Conservation (phyloP, 2,888 invertebrate species). For the Callinectes sapidus region DNA sequence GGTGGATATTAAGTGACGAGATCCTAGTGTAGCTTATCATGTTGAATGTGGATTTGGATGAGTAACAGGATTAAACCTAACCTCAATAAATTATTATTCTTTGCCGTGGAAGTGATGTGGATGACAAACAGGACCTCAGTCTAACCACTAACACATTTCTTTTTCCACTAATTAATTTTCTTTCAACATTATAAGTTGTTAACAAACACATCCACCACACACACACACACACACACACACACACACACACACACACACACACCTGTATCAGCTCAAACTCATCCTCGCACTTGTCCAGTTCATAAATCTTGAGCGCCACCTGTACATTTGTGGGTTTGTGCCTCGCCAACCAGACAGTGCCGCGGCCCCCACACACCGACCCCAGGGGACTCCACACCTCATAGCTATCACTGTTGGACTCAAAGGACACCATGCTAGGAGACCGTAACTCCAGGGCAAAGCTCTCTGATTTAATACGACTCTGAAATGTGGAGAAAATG, state of each 20-base stretch:
- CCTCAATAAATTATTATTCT: too few species aligned
- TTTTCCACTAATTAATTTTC: too few species aligned
- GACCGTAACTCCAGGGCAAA: slow-evolving; percentile 58
- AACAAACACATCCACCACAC: too few species aligned
- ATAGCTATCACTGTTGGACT: slow-evolving; percentile 51
- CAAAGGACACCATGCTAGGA: slow-evolving; percentile 64
- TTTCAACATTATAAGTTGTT: too few species aligned
- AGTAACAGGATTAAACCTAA: too few species aligned
- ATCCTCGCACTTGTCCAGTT: slow-evolving; percentile 83
- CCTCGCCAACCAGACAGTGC: slow-evolving; percentile 84
- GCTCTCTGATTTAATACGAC: slow-evolving; percentile 60
- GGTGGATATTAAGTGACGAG: too few species aligned
- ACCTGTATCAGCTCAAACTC: slow-evolving; percentile 79
- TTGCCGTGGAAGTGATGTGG: too few species aligned
- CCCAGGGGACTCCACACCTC: slow-evolving; percentile 67
- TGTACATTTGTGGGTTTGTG: slow-evolving; percentile 82
- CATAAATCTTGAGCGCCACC: slow-evolving; percentile 86
- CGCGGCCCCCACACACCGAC: slow-evolving; percentile 80
- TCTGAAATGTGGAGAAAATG: slow-evolving; percentile 36
- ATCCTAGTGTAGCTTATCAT: too few species aligned
- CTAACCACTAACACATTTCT: too few species aligned
- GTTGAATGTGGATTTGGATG: too few species aligned
- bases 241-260: background rate
- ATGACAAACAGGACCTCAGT: too few species aligned
- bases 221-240: background rate